Conservation (phyloP, 2,888 invertebrate species). For the Ischnus inquisitorius region DNA sequence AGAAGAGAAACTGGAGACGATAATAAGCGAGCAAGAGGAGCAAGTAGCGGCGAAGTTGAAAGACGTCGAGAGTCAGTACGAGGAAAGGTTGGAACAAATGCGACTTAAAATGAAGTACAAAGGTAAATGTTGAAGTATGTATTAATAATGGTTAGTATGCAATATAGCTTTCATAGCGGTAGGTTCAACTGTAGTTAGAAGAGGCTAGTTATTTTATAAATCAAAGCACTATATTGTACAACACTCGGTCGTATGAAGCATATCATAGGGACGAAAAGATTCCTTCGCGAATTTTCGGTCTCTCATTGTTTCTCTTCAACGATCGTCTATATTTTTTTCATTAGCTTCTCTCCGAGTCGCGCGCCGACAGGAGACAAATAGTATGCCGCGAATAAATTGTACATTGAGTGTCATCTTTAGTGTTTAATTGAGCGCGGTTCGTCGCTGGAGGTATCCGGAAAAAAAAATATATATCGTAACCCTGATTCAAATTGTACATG, state of each 20-base stretch:
- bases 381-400: conserved; percentile 26
- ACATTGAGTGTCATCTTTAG: conserved; percentile 43
- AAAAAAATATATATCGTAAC: conserved; percentile 2
- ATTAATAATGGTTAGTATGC: conserved; percentile 80
- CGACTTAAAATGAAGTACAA: conserved; percentile 83
- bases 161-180: conserved; percentile 81
- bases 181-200: conserved; percentile 81
- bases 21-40: conserved; percentile 86
- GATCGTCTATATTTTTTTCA: conserved; percentile 46
- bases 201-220: conserved; percentile 83
- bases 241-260: conserved; percentile 74
- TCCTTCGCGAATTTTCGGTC: conserved; percentile 65
- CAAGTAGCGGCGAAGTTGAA: conserved; percentile 82
- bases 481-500: conserved; percentile 50
- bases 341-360: conserved; percentile 27
- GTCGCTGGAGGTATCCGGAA: not conserved
- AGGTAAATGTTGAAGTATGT: conserved; percentile 82
- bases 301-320: conserved; percentile 36
- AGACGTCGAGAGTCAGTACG: conserved; percentile 78
- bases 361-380: conserved; percentile 12
- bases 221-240: conserved; percentile 83
- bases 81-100: conserved; percentile 80
- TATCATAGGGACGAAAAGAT: conserved; percentile 74
- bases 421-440: conserved; percentile 15
- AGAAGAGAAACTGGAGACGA: conserved; percentile 86